Evolutionary conservation across 2,797 vertebrate genomes (phyloP), one percentile per base, ranked within the genome.

Genomic region (Zalophus californianus): DNA sequence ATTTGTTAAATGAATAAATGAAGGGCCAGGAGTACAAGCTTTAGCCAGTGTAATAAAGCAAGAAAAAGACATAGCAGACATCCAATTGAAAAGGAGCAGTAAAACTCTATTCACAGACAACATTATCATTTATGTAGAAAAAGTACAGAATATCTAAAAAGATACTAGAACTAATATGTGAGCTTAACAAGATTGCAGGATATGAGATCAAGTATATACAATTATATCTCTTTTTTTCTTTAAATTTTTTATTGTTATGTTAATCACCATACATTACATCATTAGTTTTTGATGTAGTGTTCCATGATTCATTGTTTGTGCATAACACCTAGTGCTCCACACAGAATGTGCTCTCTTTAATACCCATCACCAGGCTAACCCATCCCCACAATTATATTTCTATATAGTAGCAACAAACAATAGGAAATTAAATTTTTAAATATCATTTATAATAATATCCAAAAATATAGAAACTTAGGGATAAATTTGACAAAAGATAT

Each of bases 401-500:
- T 90, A 4, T 52, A 70, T 73, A 21, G 2, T 75, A 35, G 7
- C 13, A 97, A 29, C 1, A 90, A 91, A 82, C 23, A 87, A 79
- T 13, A 88, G 44, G 10, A 75, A 94, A 87, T 64, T 93, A 60
- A 89, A 94, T 62, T 89, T 84, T 27, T 90, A 96, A 91, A 52
- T 80, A 32, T 5, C 10, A 44, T 44, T 44, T 44, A 82, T 41
- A 79, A 72, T 48, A 83, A 25, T 3, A 77, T 32, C 8, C n/a
- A 58, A 68, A 78, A 62, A 52, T 50, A 66, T 52, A 91, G 16
- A 90, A 86, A 78, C 0, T 62, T 91, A 62, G 25, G 9, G 9
- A 92, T 58, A 88, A 73, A 82, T 78, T 75, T 90, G 21, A 82
- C 4, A 84, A 79, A 96, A 83, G 11, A 38, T 52, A 29, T 27